These are phyloP conservation scores for Orthosia gothica DNA, from an alignment of 2,888 invertebrate genomes.

Conservation along the genomic window DNA sequence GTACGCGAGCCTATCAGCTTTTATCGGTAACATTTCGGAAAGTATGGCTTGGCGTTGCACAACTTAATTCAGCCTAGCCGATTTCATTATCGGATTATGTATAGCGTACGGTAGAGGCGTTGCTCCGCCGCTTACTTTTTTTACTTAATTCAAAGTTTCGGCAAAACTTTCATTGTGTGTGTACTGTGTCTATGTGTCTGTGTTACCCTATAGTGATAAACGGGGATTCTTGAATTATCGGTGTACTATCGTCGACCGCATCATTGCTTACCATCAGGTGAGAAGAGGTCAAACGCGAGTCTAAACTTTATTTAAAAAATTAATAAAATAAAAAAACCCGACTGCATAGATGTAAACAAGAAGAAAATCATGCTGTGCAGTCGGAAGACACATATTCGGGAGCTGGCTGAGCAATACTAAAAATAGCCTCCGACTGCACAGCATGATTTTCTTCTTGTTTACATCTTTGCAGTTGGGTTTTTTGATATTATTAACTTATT, in stretches of 20 bases:
- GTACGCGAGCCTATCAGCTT: slow-evolving; percentile 4
- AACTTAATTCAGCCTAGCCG: slow-evolving; percentile 16
- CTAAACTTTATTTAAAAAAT: neutral
- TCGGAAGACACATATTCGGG: too few relatives aligned
- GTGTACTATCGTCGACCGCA: neutral
- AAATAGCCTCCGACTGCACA: too few relatives aligned
- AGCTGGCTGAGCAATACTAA: too few relatives aligned
- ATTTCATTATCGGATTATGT: slow-evolving; percentile 18
- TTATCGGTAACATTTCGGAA: slow-evolving; percentile 39
- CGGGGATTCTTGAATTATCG: neutral
- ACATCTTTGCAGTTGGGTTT: too few relatives aligned
- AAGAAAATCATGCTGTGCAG: too few relatives aligned
- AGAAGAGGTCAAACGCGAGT: neutral
- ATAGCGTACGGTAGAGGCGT: neutral
- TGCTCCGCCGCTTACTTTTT: neutral
- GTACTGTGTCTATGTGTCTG: slow-evolving; percentile 6
- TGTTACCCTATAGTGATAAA: neutral
- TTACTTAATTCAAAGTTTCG: too few relatives aligned
- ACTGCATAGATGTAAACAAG: too few relatives aligned
- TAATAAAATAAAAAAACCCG: too few relatives aligned
- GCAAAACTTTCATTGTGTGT: neutral
- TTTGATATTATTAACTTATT: too few relatives aligned
- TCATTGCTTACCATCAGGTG: slow-evolving; percentile 11
- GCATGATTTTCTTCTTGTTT: too few relatives aligned
- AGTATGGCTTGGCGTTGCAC: slow-evolving; percentile 15